Evolutionary conservation across 2,888 invertebrate genomes (phyloP), one percentile per base, ranked within the genome.

Genomic region (Dynastes maya): DNA sequence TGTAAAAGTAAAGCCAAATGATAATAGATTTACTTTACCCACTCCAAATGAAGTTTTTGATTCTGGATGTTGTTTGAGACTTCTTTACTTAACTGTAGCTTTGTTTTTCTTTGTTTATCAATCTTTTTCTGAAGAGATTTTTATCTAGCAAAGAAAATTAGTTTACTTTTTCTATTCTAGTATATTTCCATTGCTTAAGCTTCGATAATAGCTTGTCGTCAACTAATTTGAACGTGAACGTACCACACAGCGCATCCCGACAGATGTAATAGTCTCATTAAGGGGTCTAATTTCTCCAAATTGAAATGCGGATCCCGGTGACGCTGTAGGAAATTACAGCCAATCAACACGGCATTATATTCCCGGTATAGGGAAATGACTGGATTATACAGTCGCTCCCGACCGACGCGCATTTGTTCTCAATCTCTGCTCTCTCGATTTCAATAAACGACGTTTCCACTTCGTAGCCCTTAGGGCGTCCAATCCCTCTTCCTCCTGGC

Each of bases 281-380:
- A 83, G 83, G 71, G 83, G 83, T 83, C 82, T 83, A 84, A 84
- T 84, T 83, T 83, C 81, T 82, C 81, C 83, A 83, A 84, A 84
- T 84, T 84, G 82, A 80, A 81, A 81, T 77, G 79, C 79, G 79
- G 79, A 80, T 84, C 83, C 81, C 80, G 11, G 82, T 81, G 80
- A 83, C 83, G 82, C 81, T 84, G 85, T 83, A 83, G 82, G 84
- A 85, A 86, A 86, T 86, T 85, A 86, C 80, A 83, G 84, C 84
- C 86, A 86, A 86, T 86, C 86, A 86, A 83, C 82, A 81, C 83
- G 78, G 82, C 84, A 86, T 86, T 86, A 71, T 71, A 71, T 71
- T 51, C 37, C 71, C 8, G 55, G 84, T 85, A 82, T 82, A 82
- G 85, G 84, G 85, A 86, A 86, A 81, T 81, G 80, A 71, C 71